Evolutionary conservation across 2,888 invertebrate genomes (phyloP), one percentile per base, ranked within the genome.

Genomic region (Zootermopsis nevadensis): DNA sequence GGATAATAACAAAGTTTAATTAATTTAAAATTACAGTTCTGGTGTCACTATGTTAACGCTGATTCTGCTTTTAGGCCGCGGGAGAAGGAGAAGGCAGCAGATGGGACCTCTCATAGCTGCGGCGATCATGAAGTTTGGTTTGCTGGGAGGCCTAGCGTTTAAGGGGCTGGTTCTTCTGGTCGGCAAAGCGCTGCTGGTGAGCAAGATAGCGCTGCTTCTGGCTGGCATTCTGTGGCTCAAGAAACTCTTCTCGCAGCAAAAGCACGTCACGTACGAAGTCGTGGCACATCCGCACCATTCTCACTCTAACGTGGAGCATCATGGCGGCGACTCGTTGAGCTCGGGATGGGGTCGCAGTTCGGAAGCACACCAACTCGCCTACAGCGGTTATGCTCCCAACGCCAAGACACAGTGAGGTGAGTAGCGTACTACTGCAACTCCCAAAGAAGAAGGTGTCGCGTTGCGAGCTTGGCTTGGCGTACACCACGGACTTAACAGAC

Each of bases 141-240:
- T 96, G 80, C 92, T 96, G 38, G 96, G 95, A 81, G 95, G 95
- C 76, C 88, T 97, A 80, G 93, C 96, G 48, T 94, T 96, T 89
- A 96, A 96, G 88, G 96, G 94, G 30, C 90, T 97, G 6, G 94
- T 95, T 27, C 91, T 96, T 8, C 92, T 96, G 86, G 96, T 96
- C 53, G 96, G 96, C 87, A 96, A 97, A 90, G 96, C 96, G 38
- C 91, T 97, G 7, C 92, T 97, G 69, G 94, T 96, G 85, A 95
- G 95, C 86, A 97, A 97, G 92, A 94, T 96, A 81, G 96, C 96
- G 3, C 91, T 97, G 19, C 92, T 96, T 6, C 90, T 96, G 82
- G 95, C 96, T 24, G 94, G 94, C 74, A 94, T 96, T 86, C 95
- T 96, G 86, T 96, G 96, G 53, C 88, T 96, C 87, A 96, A 96